These are phyloP conservation scores for Polypedilum pembai DNA, from an alignment of 1,140 invertebrate genomes.

Conservation along the genomic window DNA sequence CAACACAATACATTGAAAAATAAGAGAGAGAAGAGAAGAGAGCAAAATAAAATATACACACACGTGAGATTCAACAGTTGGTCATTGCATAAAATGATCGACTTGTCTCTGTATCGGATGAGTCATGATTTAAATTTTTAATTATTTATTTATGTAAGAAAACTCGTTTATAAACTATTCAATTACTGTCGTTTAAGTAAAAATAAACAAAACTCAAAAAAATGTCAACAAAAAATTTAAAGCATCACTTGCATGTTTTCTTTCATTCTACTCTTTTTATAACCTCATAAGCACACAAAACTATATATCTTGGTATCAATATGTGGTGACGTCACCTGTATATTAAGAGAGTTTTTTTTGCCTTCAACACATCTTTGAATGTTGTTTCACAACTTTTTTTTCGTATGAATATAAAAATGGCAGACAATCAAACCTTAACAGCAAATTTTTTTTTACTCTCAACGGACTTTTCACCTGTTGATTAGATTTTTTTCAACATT, in stretches of 20 bases:
- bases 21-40: background rate
- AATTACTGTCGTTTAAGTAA: too few relatives aligned
- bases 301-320: background rate
- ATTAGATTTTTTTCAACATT: background rate
- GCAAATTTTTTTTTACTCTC: background rate
- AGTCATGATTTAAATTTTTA: background rate
- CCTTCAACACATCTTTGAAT: slow-evolving; percentile 12
- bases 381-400: slow-evolving; percentile 2
- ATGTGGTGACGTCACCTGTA: background rate
- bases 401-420: background rate
- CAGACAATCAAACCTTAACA: background rate
- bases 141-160: background rate
- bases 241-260: too few relatives aligned
- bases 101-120: background rate
- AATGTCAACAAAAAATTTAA: background rate
- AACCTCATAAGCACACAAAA: too few relatives aligned
- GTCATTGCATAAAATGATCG: background rate
- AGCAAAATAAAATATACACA: background rate
- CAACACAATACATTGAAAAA: background rate
- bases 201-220: too few relatives aligned
- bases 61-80: slow-evolving; percentile 10
- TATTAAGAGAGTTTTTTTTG: background rate
- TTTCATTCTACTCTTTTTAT: too few relatives aligned
- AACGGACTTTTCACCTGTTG: background rate
- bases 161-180: too few relatives aligned